Evolutionary conservation across 2,888 invertebrate genomes (phyloP).

Genomic region (Habrosyne pyritoides): DNA sequence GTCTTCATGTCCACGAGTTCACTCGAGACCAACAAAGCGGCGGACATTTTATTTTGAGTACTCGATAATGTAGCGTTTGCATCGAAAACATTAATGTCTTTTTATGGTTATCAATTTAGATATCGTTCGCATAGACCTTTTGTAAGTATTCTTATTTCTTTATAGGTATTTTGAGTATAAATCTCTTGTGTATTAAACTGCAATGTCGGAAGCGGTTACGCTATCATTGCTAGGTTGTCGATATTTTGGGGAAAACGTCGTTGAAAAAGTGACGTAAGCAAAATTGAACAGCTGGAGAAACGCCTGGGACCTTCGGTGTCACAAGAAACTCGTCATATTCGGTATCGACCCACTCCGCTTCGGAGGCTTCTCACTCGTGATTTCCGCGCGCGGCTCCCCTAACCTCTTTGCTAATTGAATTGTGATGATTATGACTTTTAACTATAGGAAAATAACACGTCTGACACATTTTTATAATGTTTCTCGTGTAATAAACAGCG

Average conservation of each 20-base stretch:
- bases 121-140: conserved; percentile 82
- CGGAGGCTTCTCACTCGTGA: conserved; percentile 71
- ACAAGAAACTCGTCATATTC: conserved; percentile 51
- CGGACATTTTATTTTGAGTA: conserved; percentile 85
- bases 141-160: conserved; percentile 70
- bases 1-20: conserved; percentile 83
- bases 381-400: conserved; percentile 81
- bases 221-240: conserved; percentile 70
- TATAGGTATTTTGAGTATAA: conserved; percentile 51
- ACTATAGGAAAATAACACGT: conserved; percentile 33
- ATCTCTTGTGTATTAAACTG: conserved; percentile 47
- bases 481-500: conserved; percentile 58
- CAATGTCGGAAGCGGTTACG: conserved; percentile 63
- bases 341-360: conserved; percentile 77
- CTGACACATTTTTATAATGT: conserved; percentile 32
- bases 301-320: conserved; percentile 48
- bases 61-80: conserved; percentile 84
- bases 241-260: conserved; percentile 73
- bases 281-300: conserved; percentile 61
- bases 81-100: conserved; percentile 82
- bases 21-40: conserved; percentile 83
- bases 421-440: conserved; percentile 60
- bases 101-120: conserved; percentile 79
- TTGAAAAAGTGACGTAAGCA: conserved; percentile 77
- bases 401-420: conserved; percentile 81